Percentiles rank a stretch among this genome's conserved stretches.
Conservation (phyloP, 2,888 invertebrate species). For the Phalera bucephala region DNA sequence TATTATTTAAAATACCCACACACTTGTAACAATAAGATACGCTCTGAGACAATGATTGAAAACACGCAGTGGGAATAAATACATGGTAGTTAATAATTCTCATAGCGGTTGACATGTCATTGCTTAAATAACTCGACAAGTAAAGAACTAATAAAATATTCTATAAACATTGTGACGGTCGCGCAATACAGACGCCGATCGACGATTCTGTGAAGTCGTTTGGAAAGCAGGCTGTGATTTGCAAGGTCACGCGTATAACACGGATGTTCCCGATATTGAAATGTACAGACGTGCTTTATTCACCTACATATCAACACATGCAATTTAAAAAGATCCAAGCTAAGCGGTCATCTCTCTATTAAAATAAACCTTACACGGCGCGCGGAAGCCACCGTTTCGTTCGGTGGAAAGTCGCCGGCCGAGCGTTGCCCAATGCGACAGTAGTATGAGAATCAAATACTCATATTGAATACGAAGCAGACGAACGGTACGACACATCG, state of each 20-base stretch:
- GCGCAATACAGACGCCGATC: conserved; percentile 73
- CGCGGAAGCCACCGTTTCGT: conserved; percentile 58
- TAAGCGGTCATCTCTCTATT: conserved; percentile 33
- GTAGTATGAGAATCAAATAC: conserved; percentile 81
- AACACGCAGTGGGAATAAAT: conserved; percentile 40
- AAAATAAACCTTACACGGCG: conserved; percentile 59
- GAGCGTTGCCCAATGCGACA: conserved; percentile 78
- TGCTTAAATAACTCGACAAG: conserved; percentile 62
- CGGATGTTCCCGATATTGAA: conserved; percentile 83
- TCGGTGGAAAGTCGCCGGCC: conserved; percentile 50
- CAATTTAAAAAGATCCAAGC: conserved; percentile 75
- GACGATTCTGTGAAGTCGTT: conserved; percentile 79
- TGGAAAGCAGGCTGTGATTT: conserved; percentile 83
- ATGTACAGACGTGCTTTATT: conserved; percentile 82
- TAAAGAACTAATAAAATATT: conserved; percentile 68
- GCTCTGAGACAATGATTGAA: conserved; percentile 30
- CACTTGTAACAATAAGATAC: conserved; percentile 36
- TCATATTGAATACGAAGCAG: conserved; percentile 81
- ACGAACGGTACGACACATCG: conserved; percentile 79
- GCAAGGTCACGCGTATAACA: conserved; percentile 83
- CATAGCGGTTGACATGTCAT: conserved; percentile 53
- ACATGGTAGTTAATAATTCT: conserved; percentile 46
- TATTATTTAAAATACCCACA: not conserved
- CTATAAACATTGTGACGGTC: conserved; percentile 64
- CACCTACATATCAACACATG: conserved; percentile 80